These are phyloP conservation scores for Papilio machaon DNA, from an alignment of 1,140 invertebrate genomes.

Conservation along the genomic window DNA sequence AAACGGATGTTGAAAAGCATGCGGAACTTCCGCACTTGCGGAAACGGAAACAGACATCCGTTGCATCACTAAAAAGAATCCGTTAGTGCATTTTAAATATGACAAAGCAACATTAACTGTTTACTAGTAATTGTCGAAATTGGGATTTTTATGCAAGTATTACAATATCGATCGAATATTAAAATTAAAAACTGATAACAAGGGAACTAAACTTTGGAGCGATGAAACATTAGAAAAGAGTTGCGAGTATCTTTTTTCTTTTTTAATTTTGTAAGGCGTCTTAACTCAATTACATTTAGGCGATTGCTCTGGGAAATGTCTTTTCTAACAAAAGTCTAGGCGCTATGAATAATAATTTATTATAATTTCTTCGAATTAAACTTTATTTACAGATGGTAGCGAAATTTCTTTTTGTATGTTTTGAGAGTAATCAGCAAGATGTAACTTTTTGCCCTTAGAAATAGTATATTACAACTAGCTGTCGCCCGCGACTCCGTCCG, in stretches of 20 bases:
- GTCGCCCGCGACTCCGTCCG: too few species aligned
- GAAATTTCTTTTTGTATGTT: neutral
- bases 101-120: too few species aligned
- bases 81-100: too few species aligned
- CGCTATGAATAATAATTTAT: neutral
- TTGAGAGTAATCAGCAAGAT: neutral
- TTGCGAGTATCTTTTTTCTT: neutral
- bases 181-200: neutral
- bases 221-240: neutral
- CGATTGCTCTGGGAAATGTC: neutral
- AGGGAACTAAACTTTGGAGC: neutral
- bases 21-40: too few species aligned
- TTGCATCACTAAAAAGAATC: too few species aligned
- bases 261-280: slow-evolving; percentile 4
- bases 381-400: neutral
- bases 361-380: neutral
- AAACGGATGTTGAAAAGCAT: too few species aligned
- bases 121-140: too few species aligned
- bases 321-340: slow-evolving; percentile 1
- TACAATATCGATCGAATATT: too few species aligned
- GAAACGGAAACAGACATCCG: too few species aligned
- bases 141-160: too few species aligned
- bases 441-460: too few species aligned
- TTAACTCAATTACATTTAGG: slow-evolving; percentile 13
- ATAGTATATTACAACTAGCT: too few species aligned